These are phyloP conservation scores for Yponomeuta sedellus DNA, from an alignment of 2,888 invertebrate genomes.

Conservation along the genomic window DNA sequence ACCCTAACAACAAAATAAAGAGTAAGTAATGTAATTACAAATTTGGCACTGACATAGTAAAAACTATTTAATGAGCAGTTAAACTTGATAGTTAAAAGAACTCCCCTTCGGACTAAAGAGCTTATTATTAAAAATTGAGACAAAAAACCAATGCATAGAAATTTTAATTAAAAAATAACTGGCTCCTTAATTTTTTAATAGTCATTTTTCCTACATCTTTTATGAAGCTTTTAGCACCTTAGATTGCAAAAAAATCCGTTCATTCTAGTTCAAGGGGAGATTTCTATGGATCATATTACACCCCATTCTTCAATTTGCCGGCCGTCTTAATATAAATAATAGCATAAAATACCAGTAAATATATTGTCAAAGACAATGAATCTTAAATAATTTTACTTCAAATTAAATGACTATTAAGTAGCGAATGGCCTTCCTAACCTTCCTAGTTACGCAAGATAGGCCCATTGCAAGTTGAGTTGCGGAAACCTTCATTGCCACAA, in stretches of 20 bases:
- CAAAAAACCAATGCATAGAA: slow-evolving; percentile 34
- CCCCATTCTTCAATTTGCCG: neutral
- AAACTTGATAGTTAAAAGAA: slow-evolving; percentile 28
- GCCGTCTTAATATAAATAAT: neutral
- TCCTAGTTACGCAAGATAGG: no score
- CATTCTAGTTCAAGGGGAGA: slow-evolving; percentile 26
- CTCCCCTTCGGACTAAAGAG: slow-evolving; percentile 12
- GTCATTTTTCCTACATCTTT: slow-evolving; percentile 36
- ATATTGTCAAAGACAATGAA: no score
- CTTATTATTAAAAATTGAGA: slow-evolving; percentile 32
- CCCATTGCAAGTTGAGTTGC: no score
- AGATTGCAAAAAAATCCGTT: slow-evolving; percentile 44
- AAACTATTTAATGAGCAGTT: slow-evolving; percentile 55
- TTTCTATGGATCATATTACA: slow-evolving; percentile 4
- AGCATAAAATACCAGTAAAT: no score
- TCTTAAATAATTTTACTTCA: no score
- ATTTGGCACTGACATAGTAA: slow-evolving; percentile 21
- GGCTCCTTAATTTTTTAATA: slow-evolving; percentile 41
- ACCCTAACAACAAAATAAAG: slow-evolving; percentile 6
- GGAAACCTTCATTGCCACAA: no score
- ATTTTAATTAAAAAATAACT: slow-evolving; percentile 65
- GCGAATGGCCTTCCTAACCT: no score
- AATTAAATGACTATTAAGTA: no score
- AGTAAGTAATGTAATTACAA: neutral
- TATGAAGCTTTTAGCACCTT: slow-evolving; percentile 58